A percentile compares a stretch with the other conserved stretches of the same genome.
Conservation (phyloP, 1,140 invertebrate species). For the Maniola jurtina region DNA sequence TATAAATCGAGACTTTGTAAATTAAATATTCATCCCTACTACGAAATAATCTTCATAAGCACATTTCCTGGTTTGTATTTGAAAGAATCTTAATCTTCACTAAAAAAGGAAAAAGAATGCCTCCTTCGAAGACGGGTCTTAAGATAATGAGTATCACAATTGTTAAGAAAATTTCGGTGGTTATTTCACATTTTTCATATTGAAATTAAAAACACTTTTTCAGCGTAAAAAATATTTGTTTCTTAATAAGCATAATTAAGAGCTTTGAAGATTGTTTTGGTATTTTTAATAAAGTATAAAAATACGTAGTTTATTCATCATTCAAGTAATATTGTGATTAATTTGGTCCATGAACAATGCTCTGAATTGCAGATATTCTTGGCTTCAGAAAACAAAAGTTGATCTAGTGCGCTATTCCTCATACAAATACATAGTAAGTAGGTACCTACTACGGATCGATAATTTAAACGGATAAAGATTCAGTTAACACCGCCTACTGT, state of each 20-base stretch:
- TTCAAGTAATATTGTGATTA: too few relatives aligned
- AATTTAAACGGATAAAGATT: too few relatives aligned
- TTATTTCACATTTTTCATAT: not conserved
- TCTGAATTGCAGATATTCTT: too few relatives aligned
- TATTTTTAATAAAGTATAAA: not conserved
- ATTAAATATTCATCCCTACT: not conserved
- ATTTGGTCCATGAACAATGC: too few relatives aligned
- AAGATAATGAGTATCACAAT: constrained; percentile 1
- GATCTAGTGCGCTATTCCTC: too few relatives aligned
- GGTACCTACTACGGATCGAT: too few relatives aligned
- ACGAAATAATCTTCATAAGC: not conserved
- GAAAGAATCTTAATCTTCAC: not conserved
- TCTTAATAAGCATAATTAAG: not conserved
- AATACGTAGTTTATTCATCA: too few relatives aligned
- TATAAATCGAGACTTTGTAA: not conserved
- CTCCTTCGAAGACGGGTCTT: not conserved
- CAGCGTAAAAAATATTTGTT: not conserved
- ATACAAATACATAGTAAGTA: too few relatives aligned
- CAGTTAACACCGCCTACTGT: too few relatives aligned
- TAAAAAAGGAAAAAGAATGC: not conserved
- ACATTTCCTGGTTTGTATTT: not conserved
- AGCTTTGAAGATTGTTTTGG: not conserved
- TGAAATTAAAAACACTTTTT: not conserved
- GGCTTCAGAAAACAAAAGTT: too few relatives aligned
- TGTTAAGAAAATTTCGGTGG: constrained; percentile 3